Conservation (phyloP, 2,888 invertebrate species). For the Tachystola acroxantha region DNA sequence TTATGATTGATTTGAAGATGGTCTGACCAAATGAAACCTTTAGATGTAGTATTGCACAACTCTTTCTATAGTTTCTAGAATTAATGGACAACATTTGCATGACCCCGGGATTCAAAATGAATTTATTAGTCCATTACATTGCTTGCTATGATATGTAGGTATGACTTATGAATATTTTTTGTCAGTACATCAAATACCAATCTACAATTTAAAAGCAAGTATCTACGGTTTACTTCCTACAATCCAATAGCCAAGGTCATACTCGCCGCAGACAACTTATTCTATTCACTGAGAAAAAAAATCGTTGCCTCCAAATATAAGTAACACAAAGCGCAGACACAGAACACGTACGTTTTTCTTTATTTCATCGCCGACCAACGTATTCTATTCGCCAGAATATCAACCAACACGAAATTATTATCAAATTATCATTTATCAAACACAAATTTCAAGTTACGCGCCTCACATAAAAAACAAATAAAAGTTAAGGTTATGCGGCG, state of each 20-base stretch:
- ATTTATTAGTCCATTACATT: constrained; percentile 9
- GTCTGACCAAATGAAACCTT: no score
- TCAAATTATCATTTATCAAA: no score
- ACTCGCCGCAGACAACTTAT: constrained; percentile 66
- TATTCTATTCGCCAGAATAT: constrained; percentile 6
- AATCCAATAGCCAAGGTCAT: constrained; percentile 76
- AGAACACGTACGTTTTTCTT: constrained; percentile 10
- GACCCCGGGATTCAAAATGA: background rate
- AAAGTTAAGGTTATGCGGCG: constrained; percentile 53
- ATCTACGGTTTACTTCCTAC: constrained; percentile 76
- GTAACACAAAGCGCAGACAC: constrained; percentile 11
- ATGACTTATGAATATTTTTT: constrained; percentile 64
- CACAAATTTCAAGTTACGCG: constrained; percentile 62
- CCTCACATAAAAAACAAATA: constrained; percentile 57
- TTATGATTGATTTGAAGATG: no score
- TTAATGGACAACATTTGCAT: background rate
- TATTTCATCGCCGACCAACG: constrained; percentile 9
- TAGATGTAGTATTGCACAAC: no score
- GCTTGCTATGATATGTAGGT: no score
- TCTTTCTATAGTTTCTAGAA: no score
- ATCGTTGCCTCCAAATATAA: constrained; percentile 45
- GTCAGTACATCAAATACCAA: constrained; percentile 74
- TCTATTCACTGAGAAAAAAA: constrained; percentile 67
- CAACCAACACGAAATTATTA: constrained; percentile 13
- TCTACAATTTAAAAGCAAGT: constrained; percentile 76